phyloP scores from a whole-genome alignment of 35 echinoderm and acorn worm genomes.

The Stichopus chloronotus region DNA sequence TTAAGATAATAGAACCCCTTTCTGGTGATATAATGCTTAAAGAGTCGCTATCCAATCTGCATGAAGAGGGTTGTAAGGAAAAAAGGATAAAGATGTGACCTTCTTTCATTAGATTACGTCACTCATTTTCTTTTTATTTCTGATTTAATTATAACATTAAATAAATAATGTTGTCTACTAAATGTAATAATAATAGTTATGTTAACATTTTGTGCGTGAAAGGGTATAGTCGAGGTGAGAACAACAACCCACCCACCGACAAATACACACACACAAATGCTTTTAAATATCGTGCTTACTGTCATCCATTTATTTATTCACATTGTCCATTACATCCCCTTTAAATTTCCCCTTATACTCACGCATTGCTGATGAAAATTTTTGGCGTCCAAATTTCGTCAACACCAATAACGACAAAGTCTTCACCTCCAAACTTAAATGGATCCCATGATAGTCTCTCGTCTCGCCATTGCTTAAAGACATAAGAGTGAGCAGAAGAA shows the following conservation, averaged over 20 bases:
- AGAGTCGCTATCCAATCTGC: background rate
- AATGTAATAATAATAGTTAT: no score
- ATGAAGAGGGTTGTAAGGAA: background rate
- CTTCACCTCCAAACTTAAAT: background rate
- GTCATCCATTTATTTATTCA: background rate
- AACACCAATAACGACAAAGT: background rate
- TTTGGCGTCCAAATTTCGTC: conserved; percentile 11
- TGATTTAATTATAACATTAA: no score
- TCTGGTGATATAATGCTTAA: conserved; percentile 6
- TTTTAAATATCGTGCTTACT: background rate
- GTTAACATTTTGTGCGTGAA: no score
- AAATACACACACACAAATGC: background rate
- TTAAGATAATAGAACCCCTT: background rate
- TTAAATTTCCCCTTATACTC: background rate
- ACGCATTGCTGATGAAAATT: background rate
- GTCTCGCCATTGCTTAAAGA: background rate
- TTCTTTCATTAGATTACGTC: no score
- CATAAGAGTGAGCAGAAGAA: background rate
- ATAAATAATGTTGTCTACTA: no score
- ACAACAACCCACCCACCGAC: background rate
- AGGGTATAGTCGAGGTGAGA: background rate
- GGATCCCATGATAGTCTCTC: background rate
- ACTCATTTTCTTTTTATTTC: no score
- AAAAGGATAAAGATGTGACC: background rate
- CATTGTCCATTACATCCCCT: background rate